Evolutionary conservation across 2,797 vertebrate species (phyloP), one percentile per base, ranked within the genome.

Genomic region (Gephyroberyx darwinii): DNA sequence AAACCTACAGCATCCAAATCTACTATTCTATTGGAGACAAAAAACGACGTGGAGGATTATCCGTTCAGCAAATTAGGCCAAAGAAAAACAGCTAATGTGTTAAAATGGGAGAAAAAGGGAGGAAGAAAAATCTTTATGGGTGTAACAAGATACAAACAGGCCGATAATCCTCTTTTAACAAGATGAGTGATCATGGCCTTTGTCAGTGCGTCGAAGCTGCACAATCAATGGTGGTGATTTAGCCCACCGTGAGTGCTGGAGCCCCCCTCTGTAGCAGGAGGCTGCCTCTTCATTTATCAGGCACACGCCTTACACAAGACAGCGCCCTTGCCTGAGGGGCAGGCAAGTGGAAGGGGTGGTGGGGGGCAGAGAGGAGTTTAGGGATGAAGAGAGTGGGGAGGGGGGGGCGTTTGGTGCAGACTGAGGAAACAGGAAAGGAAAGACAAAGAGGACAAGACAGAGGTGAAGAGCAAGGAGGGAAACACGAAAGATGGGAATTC

Each of bases 221-320:
- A 83, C 89, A 92, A 93, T 94, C 93, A 91, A 93, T 95, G 90
- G 62, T 65, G 89, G 88, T 90, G 90, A 93, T 93, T 93, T 91
- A 92, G 81, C 81, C 86, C 72, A 85, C 73, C 51, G 5, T 73
- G 76, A 81, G 77, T 74, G 79, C 51, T 53, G 41, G 72, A 75
- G 65, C 81, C 80, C 85, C 80, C 85, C 84, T 56, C 69, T 71
- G 65, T 52, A 77, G 81, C 80, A 78, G 55, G 68, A 81, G 74
- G 70, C 65, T 76, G 78, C 62, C 75, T 80, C 75, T 80, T 84
- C 80, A 89, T 91, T 89, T 74, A 87, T 87, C 86, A 84, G 74
- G 63, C 66, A 59, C 75, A 74, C 8, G 60, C 74, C 69, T 79
- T 64, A 69, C 80, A 69, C 84, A 66, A 90, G 87, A 82, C 76